Evolutionary conservation across 2,888 invertebrate species (phyloP).

Genomic region (Auanema sp.): DNA sequence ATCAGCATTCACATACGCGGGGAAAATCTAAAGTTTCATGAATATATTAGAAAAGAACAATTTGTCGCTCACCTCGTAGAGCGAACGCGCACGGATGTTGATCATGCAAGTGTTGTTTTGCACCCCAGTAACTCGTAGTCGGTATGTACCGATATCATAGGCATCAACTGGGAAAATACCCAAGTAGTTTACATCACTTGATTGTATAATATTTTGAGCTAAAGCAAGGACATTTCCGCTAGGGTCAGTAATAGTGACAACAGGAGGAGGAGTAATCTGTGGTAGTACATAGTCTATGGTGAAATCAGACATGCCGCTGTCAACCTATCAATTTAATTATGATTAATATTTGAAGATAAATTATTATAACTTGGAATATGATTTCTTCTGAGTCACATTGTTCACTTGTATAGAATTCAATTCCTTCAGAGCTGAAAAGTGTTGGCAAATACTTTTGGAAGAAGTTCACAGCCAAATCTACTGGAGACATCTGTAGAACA

Average conservation of each 20-base stretch:
- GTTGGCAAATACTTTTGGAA: constrained; percentile 43
- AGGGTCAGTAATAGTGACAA: constrained; percentile 30
- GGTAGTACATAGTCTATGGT: constrained; percentile 46
- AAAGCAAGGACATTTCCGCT: constrained; percentile 24
- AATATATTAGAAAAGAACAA: neutral
- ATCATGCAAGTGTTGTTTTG: constrained; percentile 2
- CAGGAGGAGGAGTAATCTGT: constrained; percentile 14
- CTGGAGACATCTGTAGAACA: constrained; percentile 33
- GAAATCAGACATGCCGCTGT: constrained; percentile 47
- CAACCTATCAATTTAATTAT: constrained; percentile 29
- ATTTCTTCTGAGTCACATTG: constrained; percentile 35
- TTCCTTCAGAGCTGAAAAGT: constrained; percentile 38
- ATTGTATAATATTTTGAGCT: constrained; percentile 34
- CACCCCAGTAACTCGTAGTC: neutral
- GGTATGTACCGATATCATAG: neutral
- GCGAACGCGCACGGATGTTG: constrained; percentile 41
- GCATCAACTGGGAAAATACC: constrained; percentile 23
- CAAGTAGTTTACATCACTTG: constrained; percentile 42
- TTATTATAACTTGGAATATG: constrained; percentile 32
- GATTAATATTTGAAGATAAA: neutral
- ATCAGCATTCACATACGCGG: constrained; percentile 31
- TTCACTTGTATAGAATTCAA: constrained; percentile 24
- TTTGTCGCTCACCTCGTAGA: constrained; percentile 26
- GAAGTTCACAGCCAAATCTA: constrained; percentile 35
- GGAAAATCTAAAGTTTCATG: constrained; percentile 17